phyloP scores from a whole-genome alignment of 2,113 vertebrate species.

The Heterocephalus glaber region DNA sequence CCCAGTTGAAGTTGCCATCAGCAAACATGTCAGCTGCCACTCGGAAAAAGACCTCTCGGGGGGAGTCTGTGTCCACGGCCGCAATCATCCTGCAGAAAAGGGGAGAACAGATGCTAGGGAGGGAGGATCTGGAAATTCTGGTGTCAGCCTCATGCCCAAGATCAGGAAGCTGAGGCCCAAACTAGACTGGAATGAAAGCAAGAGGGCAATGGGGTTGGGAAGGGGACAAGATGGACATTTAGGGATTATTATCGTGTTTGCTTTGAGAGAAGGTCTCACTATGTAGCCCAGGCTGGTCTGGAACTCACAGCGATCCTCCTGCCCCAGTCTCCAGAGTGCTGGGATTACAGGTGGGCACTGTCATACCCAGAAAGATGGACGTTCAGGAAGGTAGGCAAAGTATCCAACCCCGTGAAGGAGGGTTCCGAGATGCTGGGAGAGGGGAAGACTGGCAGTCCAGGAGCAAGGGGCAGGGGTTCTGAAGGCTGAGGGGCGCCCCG shows the following conservation, averaged over 20 bases:
- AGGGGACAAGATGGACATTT: neutral
- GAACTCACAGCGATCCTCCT: neutral
- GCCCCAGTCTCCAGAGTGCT: neutral
- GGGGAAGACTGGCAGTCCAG: too few species aligned
- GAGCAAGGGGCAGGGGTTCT: neutral
- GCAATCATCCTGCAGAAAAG: constrained; percentile 89
- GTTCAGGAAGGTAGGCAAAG: too few species aligned
- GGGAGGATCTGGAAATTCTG: neutral
- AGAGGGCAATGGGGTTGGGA: neutral
- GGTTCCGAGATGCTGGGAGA: neutral
- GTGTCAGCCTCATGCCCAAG: neutral
- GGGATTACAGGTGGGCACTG: neutral
- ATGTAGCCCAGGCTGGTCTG: neutral
- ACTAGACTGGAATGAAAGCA: neutral
- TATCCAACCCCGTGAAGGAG: neutral
- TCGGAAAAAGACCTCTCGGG: constrained; percentile 89
- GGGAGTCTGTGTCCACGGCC: constrained; percentile 80
- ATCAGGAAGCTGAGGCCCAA: neutral
- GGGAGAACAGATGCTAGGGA: neutral
- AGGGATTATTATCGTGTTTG: neutral
- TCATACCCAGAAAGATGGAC: neutral
- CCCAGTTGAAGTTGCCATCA: constrained; percentile 95
- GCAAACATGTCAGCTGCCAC: constrained; percentile 93
- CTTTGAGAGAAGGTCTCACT: neutral
- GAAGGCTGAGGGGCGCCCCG: neutral